Evolutionary conservation across 2,113 vertebrate species (phyloP).

Genomic region (Petroica traversi): DNA sequence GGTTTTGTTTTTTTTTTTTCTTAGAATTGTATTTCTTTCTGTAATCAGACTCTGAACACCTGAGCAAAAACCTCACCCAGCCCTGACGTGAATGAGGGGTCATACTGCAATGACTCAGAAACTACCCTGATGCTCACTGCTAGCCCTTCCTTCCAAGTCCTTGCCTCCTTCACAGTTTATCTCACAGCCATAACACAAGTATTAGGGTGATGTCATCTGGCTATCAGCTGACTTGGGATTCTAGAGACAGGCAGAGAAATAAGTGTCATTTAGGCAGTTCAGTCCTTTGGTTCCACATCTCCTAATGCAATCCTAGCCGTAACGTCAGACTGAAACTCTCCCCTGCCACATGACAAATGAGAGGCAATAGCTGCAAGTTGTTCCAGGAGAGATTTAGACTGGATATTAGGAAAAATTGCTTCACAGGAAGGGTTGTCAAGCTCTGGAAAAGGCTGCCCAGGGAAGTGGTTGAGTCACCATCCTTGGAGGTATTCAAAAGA

Average conservation of each 20-base stretch:
- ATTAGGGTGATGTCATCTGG: background rate
- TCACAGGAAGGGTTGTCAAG: background rate
- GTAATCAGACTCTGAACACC: background rate
- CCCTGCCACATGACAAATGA: fast-evolving
- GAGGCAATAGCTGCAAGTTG: background rate
- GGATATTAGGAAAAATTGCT: background rate
- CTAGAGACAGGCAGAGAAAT: background rate
- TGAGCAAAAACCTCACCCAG: background rate
- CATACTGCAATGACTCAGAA: background rate
- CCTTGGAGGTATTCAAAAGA: background rate
- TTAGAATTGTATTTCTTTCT: background rate
- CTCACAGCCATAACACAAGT: background rate
- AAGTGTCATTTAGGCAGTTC: background rate
- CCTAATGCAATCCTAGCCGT: background rate
- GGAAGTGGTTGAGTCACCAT: background rate
- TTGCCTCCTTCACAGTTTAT: background rate
- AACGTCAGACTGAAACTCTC: background rate
- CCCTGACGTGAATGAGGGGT: fast-evolving
- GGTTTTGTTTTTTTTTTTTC: background rate
- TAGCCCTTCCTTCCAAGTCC: background rate
- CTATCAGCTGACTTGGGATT: background rate
- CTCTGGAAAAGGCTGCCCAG: background rate
- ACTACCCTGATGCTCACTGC: background rate
- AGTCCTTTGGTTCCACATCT: background rate
- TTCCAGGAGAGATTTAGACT: background rate